Conservation (phyloP, 2,888 invertebrate species). For the Punctoribates punctum region DNA sequence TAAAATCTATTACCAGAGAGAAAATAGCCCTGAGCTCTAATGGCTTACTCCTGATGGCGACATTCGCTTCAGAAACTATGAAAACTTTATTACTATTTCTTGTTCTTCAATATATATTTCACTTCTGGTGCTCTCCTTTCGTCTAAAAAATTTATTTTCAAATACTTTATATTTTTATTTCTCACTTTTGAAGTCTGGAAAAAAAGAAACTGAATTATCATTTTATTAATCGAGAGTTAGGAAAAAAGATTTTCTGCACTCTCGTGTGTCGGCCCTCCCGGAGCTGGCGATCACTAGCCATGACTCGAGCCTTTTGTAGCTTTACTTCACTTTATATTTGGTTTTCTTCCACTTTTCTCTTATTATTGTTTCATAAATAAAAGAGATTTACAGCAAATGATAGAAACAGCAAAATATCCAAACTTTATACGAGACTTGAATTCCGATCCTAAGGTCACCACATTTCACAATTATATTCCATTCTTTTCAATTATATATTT, state of each 20-base stretch:
- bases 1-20: no score
- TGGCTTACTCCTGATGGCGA: conserved; percentile 3
- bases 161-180: not conserved
- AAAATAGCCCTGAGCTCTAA: not conserved
- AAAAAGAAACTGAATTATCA: conserved; percentile 1
- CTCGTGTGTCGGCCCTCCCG: not conserved
- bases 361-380: not conserved
- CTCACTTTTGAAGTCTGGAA: not conserved
- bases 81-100: not conserved
- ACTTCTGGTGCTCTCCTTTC: not conserved
- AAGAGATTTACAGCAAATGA: conserved; percentile 6
- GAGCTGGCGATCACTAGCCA: not conserved
- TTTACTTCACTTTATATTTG: not conserved
- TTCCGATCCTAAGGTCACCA: not conserved
- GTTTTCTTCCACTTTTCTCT: not conserved
- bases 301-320: not conserved
- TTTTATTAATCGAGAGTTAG: conserved; percentile 16
- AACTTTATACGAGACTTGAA: conserved; percentile 20
- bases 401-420: not conserved
- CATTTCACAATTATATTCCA: no score
- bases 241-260: not conserved
- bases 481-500: no score
- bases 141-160: not conserved
- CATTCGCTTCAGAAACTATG: not conserved
- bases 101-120: not conserved